Conservation (phyloP, 2,797 vertebrate genomes). For the Neosalanx taihuensis region DNA sequence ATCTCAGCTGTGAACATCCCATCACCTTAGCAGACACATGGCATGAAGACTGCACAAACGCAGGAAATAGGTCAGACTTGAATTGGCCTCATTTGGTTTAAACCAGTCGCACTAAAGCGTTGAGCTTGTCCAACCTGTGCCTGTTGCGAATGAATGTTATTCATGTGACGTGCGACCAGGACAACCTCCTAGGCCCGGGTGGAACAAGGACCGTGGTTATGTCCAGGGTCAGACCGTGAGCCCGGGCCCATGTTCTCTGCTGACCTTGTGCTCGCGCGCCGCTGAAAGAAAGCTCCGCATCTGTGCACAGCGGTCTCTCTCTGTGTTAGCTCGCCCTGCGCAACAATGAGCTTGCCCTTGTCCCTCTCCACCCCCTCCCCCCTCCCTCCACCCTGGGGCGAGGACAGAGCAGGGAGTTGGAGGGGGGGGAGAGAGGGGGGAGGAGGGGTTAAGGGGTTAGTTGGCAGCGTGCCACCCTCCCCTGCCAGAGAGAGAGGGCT, state of each 20-base stretch:
- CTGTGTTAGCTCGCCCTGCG: constrained; percentile 43
- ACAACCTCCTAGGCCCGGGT: neutral
- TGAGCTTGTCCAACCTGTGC: neutral
- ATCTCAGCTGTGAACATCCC: constrained; percentile 29
- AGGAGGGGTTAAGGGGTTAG: constrained; percentile 32
- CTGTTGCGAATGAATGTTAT: neutral
- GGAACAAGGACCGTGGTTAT: constrained; percentile 22
- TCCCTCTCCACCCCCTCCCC: constrained; percentile 45
- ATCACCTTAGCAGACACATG: constrained; percentile 32
- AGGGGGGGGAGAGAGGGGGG: constrained; percentile 20
- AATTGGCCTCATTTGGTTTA: constrained; percentile 66
- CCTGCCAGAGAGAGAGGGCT: constrained; percentile 59
- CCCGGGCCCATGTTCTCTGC: constrained; percentile 38
- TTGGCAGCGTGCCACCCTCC: constrained; percentile 61
- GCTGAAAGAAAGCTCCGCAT: constrained; percentile 44
- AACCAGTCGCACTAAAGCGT: constrained; percentile 52
- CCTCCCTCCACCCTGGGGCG: constrained; percentile 60
- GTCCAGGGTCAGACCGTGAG: constrained; percentile 45
- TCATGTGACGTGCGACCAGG: neutral
- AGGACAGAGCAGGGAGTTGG: constrained; percentile 69
- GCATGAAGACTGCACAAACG: constrained; percentile 28
- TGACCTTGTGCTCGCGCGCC: constrained; percentile 51
- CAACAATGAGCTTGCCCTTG: constrained; percentile 63
- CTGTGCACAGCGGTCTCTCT: constrained; percentile 41
- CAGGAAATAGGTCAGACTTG: constrained; percentile 59